Evolutionary conservation across 1,140 invertebrate genomes (phyloP).

Genomic region (Drosophila miranda): DNA sequence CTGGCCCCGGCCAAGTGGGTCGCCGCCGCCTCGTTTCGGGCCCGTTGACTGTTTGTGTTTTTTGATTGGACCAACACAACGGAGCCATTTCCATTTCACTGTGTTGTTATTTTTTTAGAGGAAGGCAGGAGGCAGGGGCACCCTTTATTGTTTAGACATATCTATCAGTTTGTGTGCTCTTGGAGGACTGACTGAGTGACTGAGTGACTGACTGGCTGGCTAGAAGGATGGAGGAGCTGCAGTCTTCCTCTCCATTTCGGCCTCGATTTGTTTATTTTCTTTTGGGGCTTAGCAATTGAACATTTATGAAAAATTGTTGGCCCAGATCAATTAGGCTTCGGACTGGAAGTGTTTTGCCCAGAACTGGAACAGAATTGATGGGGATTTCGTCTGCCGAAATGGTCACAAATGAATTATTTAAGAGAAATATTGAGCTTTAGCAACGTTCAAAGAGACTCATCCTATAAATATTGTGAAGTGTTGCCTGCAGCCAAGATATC

Average conservation of each 20-base stretch:
- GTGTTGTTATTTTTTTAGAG: slow-evolving; percentile 60
- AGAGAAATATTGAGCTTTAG: too few species aligned
- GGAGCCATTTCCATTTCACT: slow-evolving; percentile 49
- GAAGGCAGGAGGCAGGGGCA: slow-evolving; percentile 18
- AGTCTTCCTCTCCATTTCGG: slow-evolving; percentile 19
- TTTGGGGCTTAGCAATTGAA: slow-evolving; percentile 39
- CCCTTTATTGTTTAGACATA: slow-evolving; percentile 65
- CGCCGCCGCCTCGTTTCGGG: slow-evolving; percentile 6
- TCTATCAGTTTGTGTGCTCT: slow-evolving; percentile 64
- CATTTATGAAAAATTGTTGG: slow-evolving; percentile 57
- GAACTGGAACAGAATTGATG: not conserved
- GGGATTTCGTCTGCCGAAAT: too few species aligned
- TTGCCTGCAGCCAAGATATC: too few species aligned
- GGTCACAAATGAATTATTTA: too few species aligned
- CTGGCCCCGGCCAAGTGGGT: slow-evolving; percentile 39
- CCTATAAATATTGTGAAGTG: too few species aligned
- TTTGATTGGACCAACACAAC: slow-evolving; percentile 58
- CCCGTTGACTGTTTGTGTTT: slow-evolving; percentile 55
- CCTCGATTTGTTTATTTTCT: slow-evolving; percentile 24
- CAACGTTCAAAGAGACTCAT: too few species aligned
- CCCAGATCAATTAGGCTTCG: slow-evolving; percentile 50
- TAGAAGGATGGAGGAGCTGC: slow-evolving; percentile 24
- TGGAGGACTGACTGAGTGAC: slow-evolving; percentile 37
- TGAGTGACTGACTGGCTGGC: slow-evolving; percentile 17
- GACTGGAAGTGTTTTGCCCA: slow-evolving; percentile 39